Base-by-base conservation (phyloP, 1,140 invertebrate genomes). In the Anagrus nilaparvatae region DNA sequence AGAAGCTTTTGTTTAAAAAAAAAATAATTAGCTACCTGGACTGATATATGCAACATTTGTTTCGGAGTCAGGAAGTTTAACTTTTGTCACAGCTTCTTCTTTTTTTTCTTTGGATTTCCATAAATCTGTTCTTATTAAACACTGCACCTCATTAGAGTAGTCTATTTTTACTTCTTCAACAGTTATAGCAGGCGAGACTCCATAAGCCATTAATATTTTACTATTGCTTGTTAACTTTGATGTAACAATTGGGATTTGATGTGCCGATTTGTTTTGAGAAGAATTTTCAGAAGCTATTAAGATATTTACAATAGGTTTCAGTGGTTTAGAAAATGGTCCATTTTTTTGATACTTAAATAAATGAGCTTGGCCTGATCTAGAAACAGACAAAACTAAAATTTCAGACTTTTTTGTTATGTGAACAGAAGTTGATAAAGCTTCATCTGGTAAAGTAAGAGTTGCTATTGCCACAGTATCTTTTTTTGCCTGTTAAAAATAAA, bases 261-360 rank as follows among this genome's bases (percentile, higher is more conserved):
- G 67, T 2, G 74, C 67, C 4, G 52, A 46, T 14, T 70, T 66
- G 35, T 72, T 69, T 42, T 67, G 56, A 28, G 51, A 59, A 10
- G 56, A 48, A n/a, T n/a, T n/a, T 53, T 79, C 73, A 0, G 75
- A 75, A 1, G 75, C 75, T 21, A 87, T 72, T 56, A 78, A 73
- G n/a, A 87, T 61, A 3, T 76, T 84, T 9, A 79, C 61, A 48
- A 72, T 75, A 4, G 84, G 81, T 60, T 85, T 84, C 0, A 85
- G 53, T 0, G 81, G 81, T 62, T 86, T 87, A 5, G 67, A 59
- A 42, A 70, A 69, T 37, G 62, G 81, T 71, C 82, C 81, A 67
- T 87, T 87, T 28, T 82, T 64, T 46, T 75, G 76, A 48, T 83
- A 78, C 48, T 79, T 73, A 63, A 85, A 91, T 24, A 87, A 65